phyloP scores from a whole-genome alignment of 2,113 vertebrate genomes.

The Aramus guarauna region DNA sequence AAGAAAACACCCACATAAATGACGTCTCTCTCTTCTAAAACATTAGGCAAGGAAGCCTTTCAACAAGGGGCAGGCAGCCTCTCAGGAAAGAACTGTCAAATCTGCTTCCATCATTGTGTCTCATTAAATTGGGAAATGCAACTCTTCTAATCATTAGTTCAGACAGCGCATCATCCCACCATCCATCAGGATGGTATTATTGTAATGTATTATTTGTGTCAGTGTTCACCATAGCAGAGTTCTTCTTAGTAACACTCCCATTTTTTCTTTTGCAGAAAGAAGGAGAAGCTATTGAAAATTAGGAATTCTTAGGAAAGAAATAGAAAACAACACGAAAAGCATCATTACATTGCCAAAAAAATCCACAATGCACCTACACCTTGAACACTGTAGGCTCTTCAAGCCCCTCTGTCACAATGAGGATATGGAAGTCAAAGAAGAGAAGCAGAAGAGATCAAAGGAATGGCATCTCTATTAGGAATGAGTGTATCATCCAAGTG shows the following conservation, averaged over 20 bases:
- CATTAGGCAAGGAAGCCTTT: conserved; percentile 18
- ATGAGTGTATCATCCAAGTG: neutral
- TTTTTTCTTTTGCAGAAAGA: neutral
- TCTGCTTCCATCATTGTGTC: conserved; percentile 24
- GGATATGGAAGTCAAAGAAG: neutral
- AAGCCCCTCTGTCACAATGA: neutral
- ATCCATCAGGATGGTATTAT: neutral
- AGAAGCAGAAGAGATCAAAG: neutral
- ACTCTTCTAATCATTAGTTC: conserved; percentile 34
- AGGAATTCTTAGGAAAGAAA: neutral
- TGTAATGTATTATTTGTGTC: neutral
- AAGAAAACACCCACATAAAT: conserved; percentile 33
- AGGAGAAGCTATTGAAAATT: neutral
- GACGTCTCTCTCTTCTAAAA: conserved; percentile 8
- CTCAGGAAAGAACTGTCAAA: conserved; percentile 35
- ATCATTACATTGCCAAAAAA: neutral
- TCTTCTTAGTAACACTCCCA: neutral
- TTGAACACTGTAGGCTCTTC: neutral
- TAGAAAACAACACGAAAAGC: neutral
- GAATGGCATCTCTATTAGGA: neutral
- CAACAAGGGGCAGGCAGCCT: neutral
- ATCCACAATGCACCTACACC: neutral
- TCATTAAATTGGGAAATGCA: conserved; percentile 38
- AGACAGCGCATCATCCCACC: neutral
- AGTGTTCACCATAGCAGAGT: neutral